Evolutionary conservation across 2,113 vertebrate genomes (phyloP), one percentile per base, ranked within the genome.

Genomic region (Herpetotheres cachinnans): DNA sequence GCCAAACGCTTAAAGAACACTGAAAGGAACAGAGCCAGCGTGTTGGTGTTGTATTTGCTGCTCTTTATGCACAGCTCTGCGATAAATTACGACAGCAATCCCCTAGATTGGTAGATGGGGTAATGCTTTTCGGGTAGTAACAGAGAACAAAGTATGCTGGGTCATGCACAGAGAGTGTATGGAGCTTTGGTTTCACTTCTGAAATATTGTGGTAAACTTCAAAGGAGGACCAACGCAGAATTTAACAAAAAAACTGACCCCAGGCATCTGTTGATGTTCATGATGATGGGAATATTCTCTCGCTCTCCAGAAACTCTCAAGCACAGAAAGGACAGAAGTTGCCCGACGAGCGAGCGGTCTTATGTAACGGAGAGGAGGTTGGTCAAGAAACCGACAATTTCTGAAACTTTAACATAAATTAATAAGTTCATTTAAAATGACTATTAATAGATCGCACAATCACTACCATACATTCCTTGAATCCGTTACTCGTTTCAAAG

Each of bases 141-240:
- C 27, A 42, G 86, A 74, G 77, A 95, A 94, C 91, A 95, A 87
- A 96, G 84, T 29, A 29, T 40, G 58, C 56, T 1, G 49, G 95
- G 93, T 80, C 74, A 17, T 11, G 87, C 79, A 56, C 93, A 88
- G 66, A 46, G 73, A 86, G 95, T 2, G 2, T 73, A 78, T 22
- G 82, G 87, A 69, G 84, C 91, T 94, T 97, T 77, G 93, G 91
- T 95, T 96, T 95, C 91, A 49, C 94, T 96, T 97, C 94, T 97
- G 96, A 87, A 95, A 90, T 58, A 29, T 3, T 93, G 97, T 97
- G 96, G 95, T 65, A 34, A 96, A 90, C 87, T 95, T 96, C 93
- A 97, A 97, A 97, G 84, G 32, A 91, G 67, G 78, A 77, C 32
- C 90, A 95, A 80, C 19, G 38, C 62, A 90, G 90, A 90, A 93